These are phyloP conservation scores for Chaenocephalus aceratus DNA, from an alignment of 2,113 vertebrate species.

Conservation along the genomic window DNA sequence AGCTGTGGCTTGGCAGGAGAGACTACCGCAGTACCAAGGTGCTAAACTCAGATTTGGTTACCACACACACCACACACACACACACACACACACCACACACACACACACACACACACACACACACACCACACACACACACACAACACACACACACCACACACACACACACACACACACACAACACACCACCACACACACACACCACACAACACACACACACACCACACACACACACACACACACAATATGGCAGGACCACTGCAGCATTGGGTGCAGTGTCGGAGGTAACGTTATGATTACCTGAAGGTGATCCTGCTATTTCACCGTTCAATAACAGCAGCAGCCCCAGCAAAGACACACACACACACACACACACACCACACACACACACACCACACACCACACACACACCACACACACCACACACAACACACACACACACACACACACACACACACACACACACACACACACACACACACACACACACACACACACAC, in stretches of 20 bases:
- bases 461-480: too few relatives aligned
- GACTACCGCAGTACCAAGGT: constrained; percentile 50
- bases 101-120: constrained; percentile 8
- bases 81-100: constrained; percentile 16
- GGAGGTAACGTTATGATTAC: constrained; percentile 41
- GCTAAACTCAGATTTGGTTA: constrained; percentile 56
- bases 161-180: constrained; percentile 18
- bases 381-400: background rate
- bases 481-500: background rate
- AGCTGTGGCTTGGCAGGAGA: constrained; percentile 48
- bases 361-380: background rate
- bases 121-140: background rate
- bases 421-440: background rate
- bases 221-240: constrained; percentile 14
- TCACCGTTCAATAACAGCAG: constrained; percentile 35
- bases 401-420: too few relatives aligned
- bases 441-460: too few relatives aligned
- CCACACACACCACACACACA: constrained; percentile 7
- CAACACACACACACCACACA: background rate
- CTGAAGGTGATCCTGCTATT: constrained; percentile 52
- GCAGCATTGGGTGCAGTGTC: constrained; percentile 49
- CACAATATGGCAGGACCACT: constrained; percentile 30
- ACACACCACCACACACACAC: constrained; percentile 14
- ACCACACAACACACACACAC: background rate
- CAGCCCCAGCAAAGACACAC: constrained; percentile 2